Evolutionary conservation across 2,113 vertebrate genomes (phyloP).

Genomic region (Todiramphus chloris): DNA sequence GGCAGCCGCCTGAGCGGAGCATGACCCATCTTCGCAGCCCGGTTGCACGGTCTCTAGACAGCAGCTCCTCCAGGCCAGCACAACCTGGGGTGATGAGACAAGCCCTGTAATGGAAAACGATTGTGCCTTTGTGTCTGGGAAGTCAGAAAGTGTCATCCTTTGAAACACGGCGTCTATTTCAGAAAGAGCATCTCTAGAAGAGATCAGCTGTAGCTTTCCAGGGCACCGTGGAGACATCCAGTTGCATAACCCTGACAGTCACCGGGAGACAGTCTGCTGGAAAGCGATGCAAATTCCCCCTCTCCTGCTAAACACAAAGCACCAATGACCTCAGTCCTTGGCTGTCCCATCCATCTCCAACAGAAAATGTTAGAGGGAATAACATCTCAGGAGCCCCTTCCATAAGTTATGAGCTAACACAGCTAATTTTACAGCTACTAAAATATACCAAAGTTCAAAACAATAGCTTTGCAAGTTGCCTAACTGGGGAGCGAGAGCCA

Average conservation of each 20-base stretch:
- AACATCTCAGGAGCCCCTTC: neutral
- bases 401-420: neutral
- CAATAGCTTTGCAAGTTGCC: neutral
- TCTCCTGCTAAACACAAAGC: neutral
- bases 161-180: neutral
- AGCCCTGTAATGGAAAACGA: neutral
- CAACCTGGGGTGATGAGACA: neutral
- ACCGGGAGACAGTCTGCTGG: neutral
- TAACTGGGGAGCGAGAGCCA: neutral
- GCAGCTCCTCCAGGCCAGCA: neutral
- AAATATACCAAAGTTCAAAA: neutral
- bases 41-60: neutral
- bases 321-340: slow-evolving; percentile 27
- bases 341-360: neutral
- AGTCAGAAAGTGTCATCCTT: neutral
- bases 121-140: neutral
- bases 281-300: neutral
- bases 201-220: neutral
- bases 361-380: neutral
- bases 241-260: neutral
- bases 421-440: slow-evolving; percentile 2
- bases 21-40: neutral
- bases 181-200: neutral
- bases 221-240: neutral
- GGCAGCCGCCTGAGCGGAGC: neutral